Percentiles rank a stretch among this genome's conserved stretches.
phyloP scores from a whole-genome alignment of 2,113 vertebrate genomes.

The Dromiciops gliroides region DNA sequence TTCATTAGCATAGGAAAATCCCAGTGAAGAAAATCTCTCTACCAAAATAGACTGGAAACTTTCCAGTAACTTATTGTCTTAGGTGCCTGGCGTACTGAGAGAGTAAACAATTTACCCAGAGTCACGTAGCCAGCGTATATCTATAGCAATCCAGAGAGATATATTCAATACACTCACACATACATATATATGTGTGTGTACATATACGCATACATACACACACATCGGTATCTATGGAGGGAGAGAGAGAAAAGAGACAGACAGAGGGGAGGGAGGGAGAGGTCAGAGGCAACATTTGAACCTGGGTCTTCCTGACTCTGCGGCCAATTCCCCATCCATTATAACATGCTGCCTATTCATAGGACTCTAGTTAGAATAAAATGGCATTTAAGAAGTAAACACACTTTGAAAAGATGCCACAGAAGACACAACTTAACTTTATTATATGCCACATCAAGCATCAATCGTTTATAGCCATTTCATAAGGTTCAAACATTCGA shows the following conservation, averaged over 20 bases:
- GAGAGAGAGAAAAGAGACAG: not conserved
- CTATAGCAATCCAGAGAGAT: not conserved
- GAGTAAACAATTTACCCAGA: not conserved
- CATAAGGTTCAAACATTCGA: not conserved
- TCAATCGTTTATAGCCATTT: not conserved
- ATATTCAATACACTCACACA: too few relatives aligned
- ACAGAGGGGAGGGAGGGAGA: fast-evolving
- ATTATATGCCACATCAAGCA: not conserved
- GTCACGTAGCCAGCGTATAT: not conserved
- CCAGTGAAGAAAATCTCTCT: not conserved
- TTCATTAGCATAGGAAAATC: not conserved
- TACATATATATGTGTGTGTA: too few relatives aligned
- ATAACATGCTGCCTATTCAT: not conserved
- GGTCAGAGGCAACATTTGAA: not conserved
- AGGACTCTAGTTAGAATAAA: not conserved
- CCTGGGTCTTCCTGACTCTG: not conserved
- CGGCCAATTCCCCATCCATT: not conserved
- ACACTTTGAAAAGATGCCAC: not conserved
- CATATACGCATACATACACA: too few relatives aligned
- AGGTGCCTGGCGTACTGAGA: not conserved
- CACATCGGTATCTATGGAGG: not conserved
- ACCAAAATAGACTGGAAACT: not conserved
- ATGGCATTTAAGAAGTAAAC: not conserved
- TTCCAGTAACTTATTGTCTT: not conserved
- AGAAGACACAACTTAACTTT: not conserved